Percentiles rank a stretch among this genome's conserved stretches.
Evolutionary conservation across 2,797 vertebrate species (phyloP).

Genomic region (Aphelocoma californica): DNA sequence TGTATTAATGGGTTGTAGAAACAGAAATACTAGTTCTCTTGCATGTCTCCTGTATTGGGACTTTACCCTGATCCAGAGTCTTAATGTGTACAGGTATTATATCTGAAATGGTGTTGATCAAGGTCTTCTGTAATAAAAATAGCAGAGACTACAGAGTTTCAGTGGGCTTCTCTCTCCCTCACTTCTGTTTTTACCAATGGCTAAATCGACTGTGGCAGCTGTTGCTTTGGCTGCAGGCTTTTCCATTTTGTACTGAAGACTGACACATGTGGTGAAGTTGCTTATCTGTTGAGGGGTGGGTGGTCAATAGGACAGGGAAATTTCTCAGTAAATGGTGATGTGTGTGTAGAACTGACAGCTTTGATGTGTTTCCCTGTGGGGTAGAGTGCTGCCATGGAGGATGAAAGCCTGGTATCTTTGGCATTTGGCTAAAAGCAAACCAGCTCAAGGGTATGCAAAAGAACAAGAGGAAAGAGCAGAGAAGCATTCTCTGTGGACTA

Average conservation of each 20-base stretch:
- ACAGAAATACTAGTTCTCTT: background rate
- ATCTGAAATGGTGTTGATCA: background rate
- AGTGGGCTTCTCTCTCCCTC: background rate
- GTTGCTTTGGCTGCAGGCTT: background rate
- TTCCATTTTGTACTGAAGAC: background rate
- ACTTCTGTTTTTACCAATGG: background rate
- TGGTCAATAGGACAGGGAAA: background rate
- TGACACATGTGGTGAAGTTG: background rate
- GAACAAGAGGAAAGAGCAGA: background rate
- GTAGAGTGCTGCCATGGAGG: background rate
- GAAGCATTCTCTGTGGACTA: background rate
- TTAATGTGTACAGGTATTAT: background rate
- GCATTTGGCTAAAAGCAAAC: background rate
- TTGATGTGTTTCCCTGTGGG: background rate
- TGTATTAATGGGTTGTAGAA: background rate
- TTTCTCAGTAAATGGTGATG: background rate
- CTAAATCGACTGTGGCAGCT: background rate
- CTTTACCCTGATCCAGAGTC: background rate
- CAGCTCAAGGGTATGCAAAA: background rate
- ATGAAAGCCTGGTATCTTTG: background rate
- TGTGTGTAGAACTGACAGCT: background rate
- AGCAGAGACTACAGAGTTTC: background rate
- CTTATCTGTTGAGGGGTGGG: slow-evolving; percentile 1
- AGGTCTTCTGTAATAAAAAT: background rate
- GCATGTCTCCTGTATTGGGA: background rate